Evolutionary conservation across 2,113 vertebrate species (phyloP).

Genomic region (Thomomys bottae): DNA sequence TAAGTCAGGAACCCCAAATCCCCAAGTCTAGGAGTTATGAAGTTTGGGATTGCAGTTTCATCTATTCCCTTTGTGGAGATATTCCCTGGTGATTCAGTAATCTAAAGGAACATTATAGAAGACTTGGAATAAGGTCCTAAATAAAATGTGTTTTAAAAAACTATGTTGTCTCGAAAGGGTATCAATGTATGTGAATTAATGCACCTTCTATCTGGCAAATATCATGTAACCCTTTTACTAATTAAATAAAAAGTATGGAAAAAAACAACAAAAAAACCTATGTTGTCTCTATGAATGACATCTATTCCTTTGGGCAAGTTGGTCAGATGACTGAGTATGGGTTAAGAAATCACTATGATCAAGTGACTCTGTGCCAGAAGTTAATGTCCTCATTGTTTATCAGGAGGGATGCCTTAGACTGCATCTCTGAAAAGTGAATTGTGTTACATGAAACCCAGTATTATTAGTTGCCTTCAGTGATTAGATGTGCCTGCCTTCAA

Average conservation of each 20-base stretch:
- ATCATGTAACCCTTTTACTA: too few relatives aligned
- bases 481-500: constrained; percentile 11
- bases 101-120: not conserved
- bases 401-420: not conserved
- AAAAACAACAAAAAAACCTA: too few relatives aligned
- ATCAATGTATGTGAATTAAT: too few relatives aligned
- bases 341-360: not conserved
- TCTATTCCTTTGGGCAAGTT: not conserved
- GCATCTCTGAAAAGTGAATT: not conserved
- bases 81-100: not conserved
- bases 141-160: not conserved
- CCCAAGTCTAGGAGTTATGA: not conserved
- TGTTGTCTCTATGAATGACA: not conserved
- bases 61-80: constrained; percentile 12
- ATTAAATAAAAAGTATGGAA: too few relatives aligned
- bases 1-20: not conserved
- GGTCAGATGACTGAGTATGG: not conserved
- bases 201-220: too few relatives aligned
- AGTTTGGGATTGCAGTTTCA: constrained; percentile 23
- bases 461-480: not conserved
- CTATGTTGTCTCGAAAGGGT: not conserved
- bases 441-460: not conserved
- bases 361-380: not conserved
- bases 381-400: constrained; percentile 34
- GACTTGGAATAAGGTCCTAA: constrained; percentile 34